Evolutionary conservation across 1,140 invertebrate genomes (phyloP).

Genomic region (Pemphigus obesinymphae): DNA sequence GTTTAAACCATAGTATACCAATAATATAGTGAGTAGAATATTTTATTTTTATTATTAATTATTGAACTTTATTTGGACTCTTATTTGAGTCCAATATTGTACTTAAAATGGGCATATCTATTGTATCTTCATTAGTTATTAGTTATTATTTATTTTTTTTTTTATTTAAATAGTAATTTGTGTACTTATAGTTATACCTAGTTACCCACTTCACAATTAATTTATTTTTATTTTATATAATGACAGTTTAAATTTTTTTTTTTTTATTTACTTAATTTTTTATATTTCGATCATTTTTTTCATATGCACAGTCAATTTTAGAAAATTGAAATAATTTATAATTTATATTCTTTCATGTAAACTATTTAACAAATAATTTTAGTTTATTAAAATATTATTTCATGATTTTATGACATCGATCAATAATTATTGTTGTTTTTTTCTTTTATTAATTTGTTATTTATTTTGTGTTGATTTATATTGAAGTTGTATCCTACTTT

Average conservation of each 20-base stretch:
- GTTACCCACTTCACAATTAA: neutral
- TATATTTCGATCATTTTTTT: neutral
- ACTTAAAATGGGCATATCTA: conserved; percentile 36
- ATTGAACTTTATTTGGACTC: neutral
- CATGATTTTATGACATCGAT: neutral
- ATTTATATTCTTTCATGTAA: neutral
- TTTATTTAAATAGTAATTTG: neutral
- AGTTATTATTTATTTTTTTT: neutral
- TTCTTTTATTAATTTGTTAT: neutral
- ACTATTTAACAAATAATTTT: conserved; percentile 14
- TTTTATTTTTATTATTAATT: neutral
- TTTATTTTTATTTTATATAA: neutral
- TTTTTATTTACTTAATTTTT: conserved; percentile 10
- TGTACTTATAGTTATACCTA: conserved; percentile 17
- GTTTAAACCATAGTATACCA: neutral
- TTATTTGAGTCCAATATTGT: neutral
- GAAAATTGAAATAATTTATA: neutral
- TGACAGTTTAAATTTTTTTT: conserved; percentile 1
- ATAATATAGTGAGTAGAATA: neutral
- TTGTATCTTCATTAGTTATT: neutral
- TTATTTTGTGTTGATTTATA: neutral
- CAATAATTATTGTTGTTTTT: conserved; percentile 5
- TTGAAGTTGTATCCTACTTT: neutral
- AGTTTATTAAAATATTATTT: conserved; percentile 29
- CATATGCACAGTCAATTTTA: neutral